Base-by-base conservation (phyloP, 2,797 vertebrate genomes). In the Xerus rutilus region DNA sequence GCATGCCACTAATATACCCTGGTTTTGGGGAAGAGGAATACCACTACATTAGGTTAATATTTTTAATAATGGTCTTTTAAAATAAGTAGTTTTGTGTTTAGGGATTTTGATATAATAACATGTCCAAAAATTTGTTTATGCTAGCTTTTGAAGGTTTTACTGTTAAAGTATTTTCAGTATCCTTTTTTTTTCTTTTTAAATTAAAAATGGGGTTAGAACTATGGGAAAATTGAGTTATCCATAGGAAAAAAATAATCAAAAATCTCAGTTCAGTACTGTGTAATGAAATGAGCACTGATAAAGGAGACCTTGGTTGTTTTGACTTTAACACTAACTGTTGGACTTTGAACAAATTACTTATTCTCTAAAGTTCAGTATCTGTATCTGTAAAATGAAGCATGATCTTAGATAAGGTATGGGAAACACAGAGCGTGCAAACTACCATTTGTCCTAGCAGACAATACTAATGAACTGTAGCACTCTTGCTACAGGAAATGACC, bases 321-420 rank as follows among this genome's bases (percentile, higher is more conserved):
- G 67, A 21, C n/a, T 93, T 73, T 96, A 74, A 30, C 35, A 85
- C 0, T 81, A 43, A 32, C 14, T 91, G 18, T 54, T 81, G 20
- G 35, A 39, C 18, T 96, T 96, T 78, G 54, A 89, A 7, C 32
- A 86, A 89, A 21, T 91, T 35, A 25, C 10, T 89, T 79, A 81
- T 15, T 95, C 17, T 78, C 43, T 83, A 86, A 86, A 69, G 70
- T 77, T 88, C 49, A 87, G 43, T 64, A 84, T 74, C 79, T 67
- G 0, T 74, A 21, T 49, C 5, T 73, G 21, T 62, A 83, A 57
- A 86, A 64, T 39, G 35, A 90, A 52, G 8, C 32, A 47, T 79
- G 74, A 57, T 90, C n/a, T 18, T 83, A 64, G 43, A 17, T 84
- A 74, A 87, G 39, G 15, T 3, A 59, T 12, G 28, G 21, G 7